A percentile compares a stretch with the other conserved stretches of the same genome.
Evolutionary conservation across 2,888 invertebrate genomes (phyloP).

Genomic region (Crematogaster levior): DNA sequence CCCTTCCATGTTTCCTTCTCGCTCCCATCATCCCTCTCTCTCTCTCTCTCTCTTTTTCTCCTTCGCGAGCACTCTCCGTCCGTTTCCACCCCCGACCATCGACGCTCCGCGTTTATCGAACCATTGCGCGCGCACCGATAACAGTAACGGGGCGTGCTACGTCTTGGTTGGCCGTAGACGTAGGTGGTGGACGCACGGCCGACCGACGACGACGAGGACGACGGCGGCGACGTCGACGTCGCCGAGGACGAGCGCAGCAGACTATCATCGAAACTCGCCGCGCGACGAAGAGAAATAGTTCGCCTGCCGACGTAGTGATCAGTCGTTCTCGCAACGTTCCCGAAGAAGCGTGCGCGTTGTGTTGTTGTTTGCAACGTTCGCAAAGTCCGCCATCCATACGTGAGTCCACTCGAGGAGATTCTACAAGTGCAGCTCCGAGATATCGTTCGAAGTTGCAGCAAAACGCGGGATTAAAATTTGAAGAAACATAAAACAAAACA

Average conservation of each 20-base stretch:
- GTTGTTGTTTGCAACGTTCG: conserved; percentile 13
- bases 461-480: conserved; percentile 47
- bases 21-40: conserved; percentile 33
- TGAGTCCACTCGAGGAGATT: conserved; percentile 9
- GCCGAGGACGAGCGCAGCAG: conserved; percentile 53
- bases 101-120: conserved; percentile 85
- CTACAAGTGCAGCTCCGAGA: conserved; percentile 3
- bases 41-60: conserved; percentile 40
- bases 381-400: background rate
- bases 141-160: conserved; percentile 79
- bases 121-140: conserved; percentile 84
- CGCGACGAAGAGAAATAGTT: conserved; percentile 40
- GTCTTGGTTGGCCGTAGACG: conserved; percentile 76
- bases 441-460: background rate
- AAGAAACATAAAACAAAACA: background rate
- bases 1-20: conserved; percentile 35
- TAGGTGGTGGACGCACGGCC: conserved; percentile 70
- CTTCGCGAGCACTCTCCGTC: conserved; percentile 36
- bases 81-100: conserved; percentile 75
- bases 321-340: conserved; percentile 24
- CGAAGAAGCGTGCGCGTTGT: conserved; percentile 33
- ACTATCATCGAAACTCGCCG: conserved; percentile 33
- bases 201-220: conserved; percentile 61
- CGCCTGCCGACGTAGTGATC: conserved; percentile 22
- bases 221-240: conserved; percentile 67